These are phyloP conservation scores for Cricetomys ansorgei DNA, from an alignment of 2,113 vertebrate genomes.

Conservation along the genomic window DNA sequence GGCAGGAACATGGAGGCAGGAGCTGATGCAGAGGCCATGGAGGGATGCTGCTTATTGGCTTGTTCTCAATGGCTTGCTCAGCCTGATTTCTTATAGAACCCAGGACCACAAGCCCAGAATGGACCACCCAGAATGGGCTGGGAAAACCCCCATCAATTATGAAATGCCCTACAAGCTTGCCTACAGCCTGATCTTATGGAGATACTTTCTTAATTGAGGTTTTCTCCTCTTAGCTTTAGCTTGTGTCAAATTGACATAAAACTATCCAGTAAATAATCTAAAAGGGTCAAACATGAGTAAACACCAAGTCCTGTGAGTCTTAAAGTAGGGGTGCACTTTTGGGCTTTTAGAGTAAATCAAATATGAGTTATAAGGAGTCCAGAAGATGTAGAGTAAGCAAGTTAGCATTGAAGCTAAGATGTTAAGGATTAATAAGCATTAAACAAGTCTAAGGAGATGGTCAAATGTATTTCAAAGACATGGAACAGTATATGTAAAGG, in stretches of 20 bases:
- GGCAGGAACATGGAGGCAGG: neutral
- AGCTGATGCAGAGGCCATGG: neutral
- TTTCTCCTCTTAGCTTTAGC: too few relatives aligned
- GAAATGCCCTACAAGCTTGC: neutral
- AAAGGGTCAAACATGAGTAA: neutral
- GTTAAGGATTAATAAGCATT: neutral
- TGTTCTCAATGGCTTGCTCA: neutral
- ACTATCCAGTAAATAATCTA: neutral
- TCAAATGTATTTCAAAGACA: neutral
- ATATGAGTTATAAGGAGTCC: neutral
- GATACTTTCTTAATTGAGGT: neutral
- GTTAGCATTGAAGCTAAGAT: neutral
- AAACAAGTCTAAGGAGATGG: neutral
- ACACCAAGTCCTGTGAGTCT: neutral
- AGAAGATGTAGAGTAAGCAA: neutral
- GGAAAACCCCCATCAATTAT: neutral
- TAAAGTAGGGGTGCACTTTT: fast-evolving
- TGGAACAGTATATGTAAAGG: neutral
- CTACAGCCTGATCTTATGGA: neutral
- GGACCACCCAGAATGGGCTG: neutral
- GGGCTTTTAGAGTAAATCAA: neutral
- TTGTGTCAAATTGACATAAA: neutral
- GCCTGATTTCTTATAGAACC: neutral
- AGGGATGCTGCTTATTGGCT: neutral
- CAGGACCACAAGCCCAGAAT: neutral